Evolutionary conservation across 92 coral and sea anemone species (phyloP).

Genomic region (Muricea muricata): DNA sequence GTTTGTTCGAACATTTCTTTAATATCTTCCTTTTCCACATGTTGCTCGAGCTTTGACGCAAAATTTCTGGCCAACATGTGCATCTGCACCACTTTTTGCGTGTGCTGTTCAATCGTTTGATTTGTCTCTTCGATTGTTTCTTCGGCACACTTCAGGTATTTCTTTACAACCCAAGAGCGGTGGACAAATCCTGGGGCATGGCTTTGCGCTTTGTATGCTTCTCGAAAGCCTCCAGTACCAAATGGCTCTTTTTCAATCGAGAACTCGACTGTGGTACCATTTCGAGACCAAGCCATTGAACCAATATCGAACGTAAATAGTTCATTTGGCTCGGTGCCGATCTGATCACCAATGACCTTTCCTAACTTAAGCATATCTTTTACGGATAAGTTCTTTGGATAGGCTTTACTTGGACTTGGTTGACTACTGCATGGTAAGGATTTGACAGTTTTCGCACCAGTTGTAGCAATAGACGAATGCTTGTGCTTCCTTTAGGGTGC

Average conservation of each 20-base stretch:
- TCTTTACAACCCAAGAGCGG: conserved; percentile 40
- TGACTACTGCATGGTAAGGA: background rate
- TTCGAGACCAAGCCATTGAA: conserved; percentile 9
- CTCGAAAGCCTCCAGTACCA: conserved; percentile 40
- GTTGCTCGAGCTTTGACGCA: background rate
- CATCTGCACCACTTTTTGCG: conserved; percentile 47
- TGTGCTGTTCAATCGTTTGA: conserved; percentile 39
- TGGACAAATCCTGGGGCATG: background rate
- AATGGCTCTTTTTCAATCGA: conserved; percentile 18
- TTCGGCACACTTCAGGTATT: background rate
- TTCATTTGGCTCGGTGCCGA: background rate
- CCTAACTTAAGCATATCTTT: conserved; percentile 20
- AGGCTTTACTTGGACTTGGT: conserved; percentile 1
- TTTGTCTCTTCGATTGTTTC: background rate
- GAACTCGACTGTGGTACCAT: background rate
- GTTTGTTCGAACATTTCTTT: conserved; percentile 30
- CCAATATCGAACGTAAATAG: conserved; percentile 3
- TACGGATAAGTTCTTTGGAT: conserved; percentile 8
- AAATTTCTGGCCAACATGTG: conserved; percentile 39
- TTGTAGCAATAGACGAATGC: too few relatives aligned
- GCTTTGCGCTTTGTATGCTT: conserved; percentile 33
- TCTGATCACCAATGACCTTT: background rate
- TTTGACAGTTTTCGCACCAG: too few relatives aligned
- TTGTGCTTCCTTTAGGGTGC: too few relatives aligned
- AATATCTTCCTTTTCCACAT: background rate